A percentile compares a stretch with the other conserved stretches of the same genome.
Conservation (phyloP, 2,113 vertebrate species). For the Vanacampus margaritifer region DNA sequence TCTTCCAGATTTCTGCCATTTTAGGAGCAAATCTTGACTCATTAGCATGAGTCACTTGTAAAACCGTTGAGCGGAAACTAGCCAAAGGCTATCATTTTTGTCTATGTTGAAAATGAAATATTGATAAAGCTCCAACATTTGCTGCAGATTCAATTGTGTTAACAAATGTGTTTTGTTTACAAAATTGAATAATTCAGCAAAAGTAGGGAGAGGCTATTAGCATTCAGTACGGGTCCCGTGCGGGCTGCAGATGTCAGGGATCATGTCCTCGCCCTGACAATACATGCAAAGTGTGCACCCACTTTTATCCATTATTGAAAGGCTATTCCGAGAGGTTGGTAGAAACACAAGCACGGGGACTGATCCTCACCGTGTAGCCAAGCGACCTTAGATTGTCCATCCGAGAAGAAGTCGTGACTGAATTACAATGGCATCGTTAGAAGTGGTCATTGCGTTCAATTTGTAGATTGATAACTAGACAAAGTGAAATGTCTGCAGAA, state of each 20-base stretch:
- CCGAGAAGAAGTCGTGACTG: conserved; percentile 32
- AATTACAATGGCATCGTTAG: conserved; percentile 48
- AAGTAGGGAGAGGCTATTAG: conserved; percentile 56
- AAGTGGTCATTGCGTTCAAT: conserved; percentile 5
- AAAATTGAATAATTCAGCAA: conserved; percentile 73
- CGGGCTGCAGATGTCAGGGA: conserved; percentile 60
- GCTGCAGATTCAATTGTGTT: conserved; percentile 70
- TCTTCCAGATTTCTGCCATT: conserved; percentile 4
- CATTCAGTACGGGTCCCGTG: conserved; percentile 54
- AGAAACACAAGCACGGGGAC: conserved; percentile 51
- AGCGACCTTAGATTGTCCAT: conserved; percentile 54
- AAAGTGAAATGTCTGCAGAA: no score
- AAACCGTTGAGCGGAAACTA: conserved; percentile 55
- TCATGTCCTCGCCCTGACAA: conserved; percentile 56
- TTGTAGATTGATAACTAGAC: neutral
- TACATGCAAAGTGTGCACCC: conserved; percentile 61
- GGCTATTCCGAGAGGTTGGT: conserved; percentile 42
- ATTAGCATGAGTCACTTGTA: conserved; percentile 11
- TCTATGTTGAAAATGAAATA: conserved; percentile 71
- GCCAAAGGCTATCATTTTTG: conserved; percentile 60
- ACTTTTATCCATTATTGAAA: conserved; percentile 69
- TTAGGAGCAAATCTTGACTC: neutral
- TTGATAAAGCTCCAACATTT: conserved; percentile 67
- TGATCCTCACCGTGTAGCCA: conserved; percentile 38
- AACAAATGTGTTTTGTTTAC: conserved; percentile 76